Percentiles rank a stretch among this genome's conserved stretches.
Evolutionary conservation across 1,140 invertebrate species (phyloP).

Genomic region (Eciton burchellii): DNA sequence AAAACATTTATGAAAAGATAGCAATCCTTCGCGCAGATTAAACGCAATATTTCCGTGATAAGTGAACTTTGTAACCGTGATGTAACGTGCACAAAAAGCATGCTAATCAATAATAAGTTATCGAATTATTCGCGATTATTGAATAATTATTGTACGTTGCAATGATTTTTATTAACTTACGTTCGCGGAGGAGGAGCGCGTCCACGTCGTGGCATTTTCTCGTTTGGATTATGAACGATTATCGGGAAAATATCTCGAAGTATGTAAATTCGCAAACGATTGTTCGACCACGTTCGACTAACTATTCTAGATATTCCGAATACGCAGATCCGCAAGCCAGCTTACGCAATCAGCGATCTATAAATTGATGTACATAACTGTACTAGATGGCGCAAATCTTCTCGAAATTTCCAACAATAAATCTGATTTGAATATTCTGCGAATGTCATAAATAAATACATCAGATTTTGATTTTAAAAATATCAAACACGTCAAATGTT

Average conservation of each 20-base stretch:
- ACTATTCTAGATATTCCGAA: constrained; percentile 5
- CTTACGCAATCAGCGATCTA: neutral
- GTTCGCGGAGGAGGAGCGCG: constrained; percentile 89
- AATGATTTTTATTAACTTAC: constrained; percentile 76
- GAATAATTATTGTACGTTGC: neutral
- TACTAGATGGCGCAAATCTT: neutral
- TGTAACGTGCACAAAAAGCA: constrained; percentile 46
- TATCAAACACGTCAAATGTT: neutral
- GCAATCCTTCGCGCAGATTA: too few species aligned
- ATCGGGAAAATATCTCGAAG: neutral
- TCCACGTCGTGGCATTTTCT: constrained; percentile 91
- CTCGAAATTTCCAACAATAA: neutral
- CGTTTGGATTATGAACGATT: neutral
- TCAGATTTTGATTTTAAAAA: neutral
- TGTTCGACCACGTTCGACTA: neutral
- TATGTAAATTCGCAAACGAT: too few species aligned
- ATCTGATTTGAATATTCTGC: neutral
- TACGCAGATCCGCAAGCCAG: neutral
- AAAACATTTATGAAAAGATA: too few species aligned
- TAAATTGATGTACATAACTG: neutral
- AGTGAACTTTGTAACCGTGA: constrained; percentile 61
- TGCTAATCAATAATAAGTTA: constrained; percentile 20
- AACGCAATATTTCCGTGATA: neutral
- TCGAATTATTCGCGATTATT: neutral
- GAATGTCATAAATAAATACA: neutral